These are phyloP conservation scores for Enteromius treurensis DNA, from an alignment of 2,797 vertebrate genomes.

Conservation along the genomic window DNA sequence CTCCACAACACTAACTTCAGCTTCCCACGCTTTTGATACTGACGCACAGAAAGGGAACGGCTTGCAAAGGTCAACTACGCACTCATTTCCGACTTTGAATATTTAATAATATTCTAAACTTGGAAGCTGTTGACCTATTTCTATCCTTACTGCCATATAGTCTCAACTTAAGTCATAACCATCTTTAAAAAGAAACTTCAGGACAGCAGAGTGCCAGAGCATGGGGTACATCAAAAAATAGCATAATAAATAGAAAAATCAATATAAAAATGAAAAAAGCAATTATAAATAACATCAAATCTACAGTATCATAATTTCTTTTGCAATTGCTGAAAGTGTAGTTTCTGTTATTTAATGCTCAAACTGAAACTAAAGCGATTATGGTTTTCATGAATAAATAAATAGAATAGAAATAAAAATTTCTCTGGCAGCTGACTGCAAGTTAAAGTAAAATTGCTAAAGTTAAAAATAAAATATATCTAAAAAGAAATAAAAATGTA, in stretches of 20 bases:
- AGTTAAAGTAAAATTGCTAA: background rate
- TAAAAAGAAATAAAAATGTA: background rate
- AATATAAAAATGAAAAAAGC: background rate
- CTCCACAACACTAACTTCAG: conserved; percentile 15
- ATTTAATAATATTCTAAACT: conserved; percentile 14
- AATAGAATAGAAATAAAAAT: background rate
- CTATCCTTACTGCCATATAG: background rate
- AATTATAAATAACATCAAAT: background rate
- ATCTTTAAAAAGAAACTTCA: background rate
- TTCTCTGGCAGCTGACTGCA: background rate
- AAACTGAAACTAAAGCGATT: background rate
- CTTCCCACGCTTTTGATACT: background rate
- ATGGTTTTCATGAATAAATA: background rate
- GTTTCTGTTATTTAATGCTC: background rate
- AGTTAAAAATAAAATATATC: background rate
- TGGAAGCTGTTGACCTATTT: conserved; percentile 14
- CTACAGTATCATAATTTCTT: background rate
- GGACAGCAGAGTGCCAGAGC: background rate
- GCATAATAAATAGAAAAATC: background rate
- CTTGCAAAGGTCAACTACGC: conserved; percentile 16
- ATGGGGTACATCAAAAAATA: background rate
- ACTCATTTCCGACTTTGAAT: conserved; percentile 4
- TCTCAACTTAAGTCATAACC: background rate
- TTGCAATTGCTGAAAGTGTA: background rate
- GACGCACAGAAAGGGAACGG: background rate